Conservation (phyloP, 2,888 invertebrate genomes). For the Drosophila koepferae region DNA sequence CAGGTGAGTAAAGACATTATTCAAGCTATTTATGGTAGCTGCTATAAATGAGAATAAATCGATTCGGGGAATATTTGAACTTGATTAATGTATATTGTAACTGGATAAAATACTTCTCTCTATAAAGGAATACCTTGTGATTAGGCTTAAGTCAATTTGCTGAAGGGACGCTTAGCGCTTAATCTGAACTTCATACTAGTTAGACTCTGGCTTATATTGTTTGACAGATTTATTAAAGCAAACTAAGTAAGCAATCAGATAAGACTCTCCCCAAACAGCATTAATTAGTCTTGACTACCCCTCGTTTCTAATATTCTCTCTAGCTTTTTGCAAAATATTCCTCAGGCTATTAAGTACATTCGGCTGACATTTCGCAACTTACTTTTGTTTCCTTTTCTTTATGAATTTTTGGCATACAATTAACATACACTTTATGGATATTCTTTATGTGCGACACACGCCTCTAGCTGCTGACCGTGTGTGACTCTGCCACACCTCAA, state of each 20-base stretch:
- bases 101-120: not conserved
- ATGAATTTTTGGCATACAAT: slow-evolving; percentile 48
- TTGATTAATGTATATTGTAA: not conserved
- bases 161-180: not conserved
- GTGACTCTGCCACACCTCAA: slow-evolving; percentile 54
- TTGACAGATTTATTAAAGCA: no score
- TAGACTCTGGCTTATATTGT: not conserved
- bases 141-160: not conserved
- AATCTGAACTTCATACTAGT: not conserved
- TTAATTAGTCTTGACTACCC: not conserved
- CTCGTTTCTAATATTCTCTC: not conserved
- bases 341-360: slow-evolving; percentile 13
- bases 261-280: not conserved
- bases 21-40: not conserved
- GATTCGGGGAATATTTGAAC: not conserved
- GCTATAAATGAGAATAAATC: not conserved
- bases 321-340: slow-evolving; percentile 5
- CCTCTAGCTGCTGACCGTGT: slow-evolving; percentile 12
- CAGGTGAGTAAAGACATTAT: slow-evolving; percentile 86
- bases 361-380: slow-evolving; percentile 20
- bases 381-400: slow-evolving; percentile 26
- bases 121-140: not conserved
- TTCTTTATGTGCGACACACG: slow-evolving; percentile 32
- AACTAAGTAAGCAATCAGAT: not conserved
- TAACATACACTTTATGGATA: slow-evolving; percentile 49